Base-by-base conservation (phyloP, 2,113 vertebrate genomes). In the Lonchura striata region DNA sequence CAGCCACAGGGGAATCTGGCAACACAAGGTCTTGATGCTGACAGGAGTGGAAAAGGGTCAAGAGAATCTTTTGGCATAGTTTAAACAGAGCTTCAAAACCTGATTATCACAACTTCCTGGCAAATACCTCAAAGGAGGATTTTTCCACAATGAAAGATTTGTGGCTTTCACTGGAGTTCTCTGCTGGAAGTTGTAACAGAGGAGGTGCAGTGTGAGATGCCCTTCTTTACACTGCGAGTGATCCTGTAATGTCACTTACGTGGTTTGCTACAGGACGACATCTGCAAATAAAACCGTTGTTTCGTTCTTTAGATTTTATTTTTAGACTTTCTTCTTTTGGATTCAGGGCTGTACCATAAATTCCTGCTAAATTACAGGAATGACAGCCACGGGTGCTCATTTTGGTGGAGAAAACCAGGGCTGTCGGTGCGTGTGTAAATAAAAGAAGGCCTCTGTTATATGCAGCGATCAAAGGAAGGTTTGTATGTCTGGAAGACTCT, bases 331-430 rank as follows among this genome's bases (percentile, higher is more conserved):
- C 89, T 64, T 35, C 74, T 94, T 87, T 76, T 18, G 87, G 76
- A 64, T 81, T 44, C 60, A 59, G 72, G 59, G 71, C 60, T 78
- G 64, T 88, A 81, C 85, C 56, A 41, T 75, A 70, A 86, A 92
- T 90, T 96, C 90, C 94, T 80, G 54, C 3, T 11, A 83, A 95
- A 96, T 95, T 93, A 80, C 88, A 95, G 85, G 59, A 70, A 25
- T 33, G 75, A 17, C 39, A 63, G 78, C 60, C 79, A 66, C 27
- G 71, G 35, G 39, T 30, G 63, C 56, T 82, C 79, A 41, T 85
- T 88, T 91, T 81, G 42, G 1, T 53, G 71, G 71, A 66, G 81
- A 82, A 94, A 89, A 87, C 59, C 70, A 24, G 13, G 7, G 13
- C 39, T 25, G 61, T 30, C 39, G 7, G 28, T 15, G 31, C 42